These are phyloP conservation scores for Willisornis vidua DNA, from an alignment of 2,113 vertebrate genomes.

Conservation along the genomic window DNA sequence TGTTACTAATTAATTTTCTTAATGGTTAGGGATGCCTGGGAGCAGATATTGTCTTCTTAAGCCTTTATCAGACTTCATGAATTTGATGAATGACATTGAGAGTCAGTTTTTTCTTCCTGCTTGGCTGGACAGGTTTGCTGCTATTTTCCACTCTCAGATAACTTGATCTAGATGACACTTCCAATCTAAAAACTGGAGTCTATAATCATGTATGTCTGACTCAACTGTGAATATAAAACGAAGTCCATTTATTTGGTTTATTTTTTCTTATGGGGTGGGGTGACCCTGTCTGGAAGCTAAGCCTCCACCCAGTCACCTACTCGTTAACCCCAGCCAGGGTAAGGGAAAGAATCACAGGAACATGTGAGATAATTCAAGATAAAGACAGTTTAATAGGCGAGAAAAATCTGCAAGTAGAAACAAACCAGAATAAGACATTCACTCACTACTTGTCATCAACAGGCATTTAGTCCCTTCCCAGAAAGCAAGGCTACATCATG, in stretches of 20 bases:
- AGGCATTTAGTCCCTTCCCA: not conserved
- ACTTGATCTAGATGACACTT: not conserved
- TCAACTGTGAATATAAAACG: not conserved
- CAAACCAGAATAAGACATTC: not conserved
- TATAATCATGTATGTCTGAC: not conserved
- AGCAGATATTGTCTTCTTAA: not conserved
- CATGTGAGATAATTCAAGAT: not conserved
- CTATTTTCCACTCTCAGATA: not conserved
- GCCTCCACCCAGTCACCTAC: rapidly evolving
- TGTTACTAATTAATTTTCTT: not conserved
- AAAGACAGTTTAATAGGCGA: not conserved
- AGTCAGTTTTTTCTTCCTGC: not conserved
- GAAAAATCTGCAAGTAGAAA: not conserved
- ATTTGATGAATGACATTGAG: not conserved
- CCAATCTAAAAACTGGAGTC: not conserved
- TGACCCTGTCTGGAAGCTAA: not conserved
- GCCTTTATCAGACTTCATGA: not conserved
- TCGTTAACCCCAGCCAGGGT: not conserved
- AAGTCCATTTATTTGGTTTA: not conserved
- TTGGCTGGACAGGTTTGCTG: not conserved
- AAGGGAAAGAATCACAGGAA: not conserved
- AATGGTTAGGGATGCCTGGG: not conserved
- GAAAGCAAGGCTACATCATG: not conserved
- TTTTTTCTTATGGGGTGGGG: not conserved
- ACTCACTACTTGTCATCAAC: not conserved